Conservation (phyloP, 2,113 vertebrate genomes). For the Aspidoscelis tigris region DNA sequence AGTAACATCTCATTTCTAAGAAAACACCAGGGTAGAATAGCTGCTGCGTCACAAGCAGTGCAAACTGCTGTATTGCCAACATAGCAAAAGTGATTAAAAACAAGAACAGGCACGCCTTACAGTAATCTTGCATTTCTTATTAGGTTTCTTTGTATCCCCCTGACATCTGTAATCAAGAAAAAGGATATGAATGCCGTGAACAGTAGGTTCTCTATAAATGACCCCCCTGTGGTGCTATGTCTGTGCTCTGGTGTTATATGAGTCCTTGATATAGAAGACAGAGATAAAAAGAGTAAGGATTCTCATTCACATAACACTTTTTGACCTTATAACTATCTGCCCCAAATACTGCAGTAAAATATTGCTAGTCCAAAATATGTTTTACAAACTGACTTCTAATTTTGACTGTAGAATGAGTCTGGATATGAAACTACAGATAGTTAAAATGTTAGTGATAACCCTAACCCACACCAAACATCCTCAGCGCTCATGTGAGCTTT, state of each 20-base stretch:
- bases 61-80: slow-evolving; percentile 38
- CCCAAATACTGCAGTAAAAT: not conserved
- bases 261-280: not conserved
- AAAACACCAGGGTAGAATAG: slow-evolving; percentile 24
- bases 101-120: slow-evolving; percentile 19
- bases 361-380: not conserved
- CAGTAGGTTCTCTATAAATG: not conserved
- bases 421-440: not conserved
- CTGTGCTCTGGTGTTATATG: not conserved
- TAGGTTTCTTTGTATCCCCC: not conserved
- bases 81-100: slow-evolving; percentile 30
- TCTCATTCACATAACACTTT: too few relatives aligned
- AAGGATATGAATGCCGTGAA: slow-evolving; percentile 33
- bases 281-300: not conserved
- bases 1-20: slow-evolving; percentile 46
- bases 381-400: not conserved
- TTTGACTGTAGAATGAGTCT: not conserved
- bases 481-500: too few relatives aligned
- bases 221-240: not conserved
- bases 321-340: not conserved
- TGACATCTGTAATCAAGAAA: not conserved
- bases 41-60: not conserved
- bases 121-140: slow-evolving; percentile 40
- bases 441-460: too few relatives aligned
- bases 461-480: too few relatives aligned